Base-by-base conservation (phyloP, 23 tunicate genomes). In the Corella eumyota region DNA sequence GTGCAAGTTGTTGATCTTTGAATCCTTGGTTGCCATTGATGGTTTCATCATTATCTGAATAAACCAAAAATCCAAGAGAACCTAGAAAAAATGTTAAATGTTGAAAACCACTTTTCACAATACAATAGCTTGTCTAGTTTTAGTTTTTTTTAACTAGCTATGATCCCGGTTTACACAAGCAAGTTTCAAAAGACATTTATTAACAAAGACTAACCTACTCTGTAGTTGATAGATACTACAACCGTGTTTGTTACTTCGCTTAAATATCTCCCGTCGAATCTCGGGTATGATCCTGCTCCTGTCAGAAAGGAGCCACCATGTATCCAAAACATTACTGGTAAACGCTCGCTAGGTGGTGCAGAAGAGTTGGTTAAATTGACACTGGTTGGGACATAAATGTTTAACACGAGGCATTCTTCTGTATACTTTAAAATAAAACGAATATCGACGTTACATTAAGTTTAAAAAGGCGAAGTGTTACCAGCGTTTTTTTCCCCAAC, bases 141-240 rank as follows among this genome's bases (percentile, higher is more conserved):
- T 40, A 15, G 15, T 40, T 40, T 15, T 40, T 40, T 40, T 40
- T n/a, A n/a, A n/a, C n/a, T n/a, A n/a, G n/a, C n/a, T n/a, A n/a
- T n/a, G n/a, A n/a, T n/a, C n/a, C n/a, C n/a, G n/a, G n/a, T n/a
- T n/a, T n/a, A n/a, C n/a, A n/a, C n/a, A n/a, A n/a, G n/a, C n/a
- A n/a, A n/a, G n/a, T n/a, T n/a, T n/a, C n/a, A n/a, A n/a, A n/a
- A n/a, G n/a, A n/a, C n/a, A n/a, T n/a, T n/a, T n/a, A n/a, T n/a
- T n/a, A n/a, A n/a, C n/a, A n/a, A n/a, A n/a, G n/a, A n/a, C 45
- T 60, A 25, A 80, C 98, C 98, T 19, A 90, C 36, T 54, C 98
- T 57, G 32, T 90, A 90, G 60, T 90, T 90, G 26, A 82, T 50
- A 9, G 73, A 61, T 15, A 90, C 84, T 15, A 81, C 71, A 61